phyloP scores from a whole-genome alignment of 2,113 vertebrate genomes.

The Ptilonorhynchus violaceus region DNA sequence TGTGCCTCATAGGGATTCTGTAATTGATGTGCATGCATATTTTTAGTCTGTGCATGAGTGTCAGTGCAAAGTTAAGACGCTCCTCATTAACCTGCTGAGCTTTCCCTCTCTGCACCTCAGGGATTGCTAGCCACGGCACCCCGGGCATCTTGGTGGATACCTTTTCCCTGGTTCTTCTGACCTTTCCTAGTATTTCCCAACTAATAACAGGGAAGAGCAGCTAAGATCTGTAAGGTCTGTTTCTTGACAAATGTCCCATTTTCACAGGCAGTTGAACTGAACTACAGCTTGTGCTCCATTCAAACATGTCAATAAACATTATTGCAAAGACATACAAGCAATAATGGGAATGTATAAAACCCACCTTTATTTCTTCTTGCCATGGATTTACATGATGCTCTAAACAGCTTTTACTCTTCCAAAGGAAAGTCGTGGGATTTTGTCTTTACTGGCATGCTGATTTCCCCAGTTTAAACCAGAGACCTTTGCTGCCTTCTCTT shows the following conservation, averaged over 20 bases:
- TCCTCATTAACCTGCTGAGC: slow-evolving; percentile 41
- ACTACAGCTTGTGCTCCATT: slow-evolving; percentile 76
- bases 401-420: slow-evolving; percentile 70
- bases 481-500: neutral
- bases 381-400: slow-evolving; percentile 71
- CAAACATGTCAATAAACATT: slow-evolving; percentile 84
- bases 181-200: slow-evolving; percentile 38
- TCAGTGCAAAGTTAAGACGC: slow-evolving; percentile 7
- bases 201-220: slow-evolving; percentile 52
- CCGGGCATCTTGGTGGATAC: neutral
- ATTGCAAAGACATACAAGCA: slow-evolving; percentile 79
- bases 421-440: slow-evolving; percentile 58
- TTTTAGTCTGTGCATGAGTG: neutral
- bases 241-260: slow-evolving; percentile 82
- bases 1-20: slow-evolving; percentile 41
- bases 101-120: neutral
- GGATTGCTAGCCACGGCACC: neutral
- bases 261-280: slow-evolving; percentile 81
- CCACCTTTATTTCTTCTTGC: slow-evolving; percentile 79
- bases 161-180: slow-evolving; percentile 1
- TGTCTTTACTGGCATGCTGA: neutral
- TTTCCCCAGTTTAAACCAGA: neutral
- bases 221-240: slow-evolving; percentile 69
- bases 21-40: slow-evolving; percentile 45
- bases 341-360: slow-evolving; percentile 79